Evolutionary conservation across 1,140 invertebrate species (phyloP).

Genomic region (Pararge aegeria): DNA sequence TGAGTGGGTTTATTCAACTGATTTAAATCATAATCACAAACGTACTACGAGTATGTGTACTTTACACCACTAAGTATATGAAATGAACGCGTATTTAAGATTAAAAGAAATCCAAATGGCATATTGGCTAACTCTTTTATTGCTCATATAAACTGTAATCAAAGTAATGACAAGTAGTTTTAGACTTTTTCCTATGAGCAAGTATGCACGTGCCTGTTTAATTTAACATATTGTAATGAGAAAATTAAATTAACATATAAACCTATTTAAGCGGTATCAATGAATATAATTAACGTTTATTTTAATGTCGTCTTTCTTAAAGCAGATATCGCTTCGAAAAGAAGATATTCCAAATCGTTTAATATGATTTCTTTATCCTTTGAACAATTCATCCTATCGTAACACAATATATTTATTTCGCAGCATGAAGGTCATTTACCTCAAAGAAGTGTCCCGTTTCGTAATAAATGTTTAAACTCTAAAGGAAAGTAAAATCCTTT

Average conservation of each 20-base stretch:
- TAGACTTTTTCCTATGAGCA: background rate
- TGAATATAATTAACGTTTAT: too few relatives aligned
- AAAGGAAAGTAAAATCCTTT: conserved; percentile 50
- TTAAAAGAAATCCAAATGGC: background rate
- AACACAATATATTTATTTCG: conserved; percentile 2
- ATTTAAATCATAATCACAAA: too few relatives aligned
- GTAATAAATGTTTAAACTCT: conserved; percentile 17
- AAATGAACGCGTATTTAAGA: too few relatives aligned
- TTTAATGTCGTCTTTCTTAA: too few relatives aligned
- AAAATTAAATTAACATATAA: too few relatives aligned
- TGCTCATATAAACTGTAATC: background rate
- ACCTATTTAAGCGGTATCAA: too few relatives aligned
- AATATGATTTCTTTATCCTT: background rate
- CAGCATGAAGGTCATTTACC: conserved; percentile 19
- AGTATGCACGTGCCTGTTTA: background rate
- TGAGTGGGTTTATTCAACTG: too few relatives aligned
- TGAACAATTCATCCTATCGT: too few relatives aligned
- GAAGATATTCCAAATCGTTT: background rate
- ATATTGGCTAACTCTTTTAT: background rate
- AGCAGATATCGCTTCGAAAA: background rate
- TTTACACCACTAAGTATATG: too few relatives aligned
- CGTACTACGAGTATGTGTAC: too few relatives aligned
- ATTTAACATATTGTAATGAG: too few relatives aligned
- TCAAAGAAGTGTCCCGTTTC: conserved; percentile 17
- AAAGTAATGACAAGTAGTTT: background rate